Percentiles rank a stretch among this genome's conserved stretches.
Conservation (phyloP, 2,113 vertebrate species). For the Sylvilagus bachmani region DNA sequence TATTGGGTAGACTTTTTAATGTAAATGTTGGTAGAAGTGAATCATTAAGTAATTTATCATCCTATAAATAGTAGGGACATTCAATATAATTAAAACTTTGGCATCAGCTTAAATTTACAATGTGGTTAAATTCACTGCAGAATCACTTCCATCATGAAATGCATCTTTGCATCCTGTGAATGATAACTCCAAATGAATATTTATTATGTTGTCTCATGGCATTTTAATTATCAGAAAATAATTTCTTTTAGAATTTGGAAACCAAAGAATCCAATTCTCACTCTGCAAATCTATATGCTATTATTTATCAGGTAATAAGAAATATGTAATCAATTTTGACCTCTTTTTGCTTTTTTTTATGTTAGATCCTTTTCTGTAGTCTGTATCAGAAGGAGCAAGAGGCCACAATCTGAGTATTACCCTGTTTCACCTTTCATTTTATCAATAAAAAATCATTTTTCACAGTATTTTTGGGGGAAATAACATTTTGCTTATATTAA, state of each 20-base stretch:
- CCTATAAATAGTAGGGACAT: neutral
- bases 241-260: conserved; percentile 28
- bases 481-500: neutral
- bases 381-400: neutral
- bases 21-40: neutral
- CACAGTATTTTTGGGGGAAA: neutral
- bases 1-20: neutral
- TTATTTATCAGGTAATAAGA: conserved; percentile 47
- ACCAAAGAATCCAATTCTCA: neutral
- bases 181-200: neutral
- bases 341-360: neutral
- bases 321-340: neutral
- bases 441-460: neutral
- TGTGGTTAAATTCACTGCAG: neutral
- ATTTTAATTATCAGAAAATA: neutral
- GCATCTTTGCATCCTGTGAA: neutral
- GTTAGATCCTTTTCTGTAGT: neutral
- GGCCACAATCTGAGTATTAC: neutral
- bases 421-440: neutral
- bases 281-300: neutral
- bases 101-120: neutral
- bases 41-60: neutral
- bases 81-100: neutral
- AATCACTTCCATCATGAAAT: neutral
- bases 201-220: neutral